A percentile compares a stretch with the other conserved stretches of the same genome.
phyloP scores from a whole-genome alignment of 2,888 invertebrate genomes.

The Ophion slaviceki region DNA sequence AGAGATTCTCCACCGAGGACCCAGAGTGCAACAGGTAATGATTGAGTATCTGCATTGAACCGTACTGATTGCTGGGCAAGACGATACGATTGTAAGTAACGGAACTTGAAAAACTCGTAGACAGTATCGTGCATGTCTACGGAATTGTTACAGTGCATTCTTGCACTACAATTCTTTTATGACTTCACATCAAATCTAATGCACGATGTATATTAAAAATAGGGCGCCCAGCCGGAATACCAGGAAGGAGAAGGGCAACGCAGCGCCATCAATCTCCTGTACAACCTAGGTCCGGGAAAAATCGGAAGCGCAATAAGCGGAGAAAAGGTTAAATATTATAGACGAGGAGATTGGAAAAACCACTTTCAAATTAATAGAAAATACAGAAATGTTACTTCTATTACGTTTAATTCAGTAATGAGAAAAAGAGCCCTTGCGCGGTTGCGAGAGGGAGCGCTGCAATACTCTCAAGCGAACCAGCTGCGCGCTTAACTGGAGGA shows the following conservation, averaged over 20 bases:
- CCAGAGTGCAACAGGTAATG: no score
- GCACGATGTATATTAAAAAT: no score
- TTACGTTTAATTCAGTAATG: neutral
- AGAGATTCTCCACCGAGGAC: no score
- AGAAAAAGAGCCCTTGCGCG: neutral
- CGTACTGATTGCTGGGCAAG: no score
- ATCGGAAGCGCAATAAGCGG: slow-evolving; percentile 1
- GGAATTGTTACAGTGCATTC: neutral
- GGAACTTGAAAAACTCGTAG: neutral
- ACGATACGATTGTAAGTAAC: no score
- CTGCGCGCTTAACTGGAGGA: neutral
- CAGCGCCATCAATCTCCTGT: neutral
- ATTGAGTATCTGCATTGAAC: no score
- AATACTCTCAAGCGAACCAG: neutral
- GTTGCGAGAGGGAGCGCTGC: neutral
- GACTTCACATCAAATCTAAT: no score
- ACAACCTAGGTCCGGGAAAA: neutral
- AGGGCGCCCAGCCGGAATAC: no score
- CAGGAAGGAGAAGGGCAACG: no score
- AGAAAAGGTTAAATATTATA: neutral
- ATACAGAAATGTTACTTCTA: no score
- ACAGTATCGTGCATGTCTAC: neutral
- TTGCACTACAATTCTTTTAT: neutral
- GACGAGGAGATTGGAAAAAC: neutral
- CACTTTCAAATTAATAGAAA: neutral